Evolutionary conservation across 2,113 vertebrate species (phyloP).

Genomic region (Platichthys flesus): DNA sequence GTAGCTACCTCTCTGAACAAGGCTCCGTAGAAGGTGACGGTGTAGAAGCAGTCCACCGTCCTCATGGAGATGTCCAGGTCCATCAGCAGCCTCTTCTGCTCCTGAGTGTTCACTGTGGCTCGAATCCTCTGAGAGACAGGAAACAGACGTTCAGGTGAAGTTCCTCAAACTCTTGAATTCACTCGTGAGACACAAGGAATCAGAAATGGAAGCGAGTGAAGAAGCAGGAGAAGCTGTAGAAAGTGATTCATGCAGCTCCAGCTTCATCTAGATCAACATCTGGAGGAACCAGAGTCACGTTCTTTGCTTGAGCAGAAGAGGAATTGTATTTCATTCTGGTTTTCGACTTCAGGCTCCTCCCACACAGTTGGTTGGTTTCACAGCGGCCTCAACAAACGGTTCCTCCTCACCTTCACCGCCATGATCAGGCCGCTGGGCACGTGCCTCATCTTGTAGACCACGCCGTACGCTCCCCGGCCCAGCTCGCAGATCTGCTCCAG

Average conservation of each 20-base stretch:
- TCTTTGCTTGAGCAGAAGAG: too few relatives aligned
- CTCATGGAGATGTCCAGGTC: constrained; percentile 98
- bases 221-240: too few relatives aligned
- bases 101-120: constrained; percentile 96
- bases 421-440: constrained; percentile 94
- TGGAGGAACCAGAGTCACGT: too few relatives aligned
- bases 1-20: constrained; percentile 92
- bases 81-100: constrained; percentile 97
- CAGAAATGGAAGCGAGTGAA: too few relatives aligned
- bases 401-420: constrained; percentile 91
- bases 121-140: constrained; percentile 86
- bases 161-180: too few relatives aligned
- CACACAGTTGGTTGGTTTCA: too few relatives aligned
- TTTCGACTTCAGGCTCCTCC: too few relatives aligned
- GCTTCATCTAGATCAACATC: too few relatives aligned
- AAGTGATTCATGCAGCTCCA: too few relatives aligned
- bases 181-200: too few relatives aligned
- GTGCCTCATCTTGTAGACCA: constrained; percentile 97
- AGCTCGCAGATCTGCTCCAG: constrained; percentile 93
- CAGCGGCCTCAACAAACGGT: too few relatives aligned
- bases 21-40: constrained; percentile 94
- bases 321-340: too few relatives aligned
- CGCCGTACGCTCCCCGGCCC: constrained; percentile 94
- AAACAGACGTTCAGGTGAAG: background rate
- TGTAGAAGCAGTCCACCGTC: constrained; percentile 95